Percentiles rank a stretch among this genome's conserved stretches.
Conservation (phyloP, 1,140 invertebrate species). For the Artemia franciscana region DNA sequence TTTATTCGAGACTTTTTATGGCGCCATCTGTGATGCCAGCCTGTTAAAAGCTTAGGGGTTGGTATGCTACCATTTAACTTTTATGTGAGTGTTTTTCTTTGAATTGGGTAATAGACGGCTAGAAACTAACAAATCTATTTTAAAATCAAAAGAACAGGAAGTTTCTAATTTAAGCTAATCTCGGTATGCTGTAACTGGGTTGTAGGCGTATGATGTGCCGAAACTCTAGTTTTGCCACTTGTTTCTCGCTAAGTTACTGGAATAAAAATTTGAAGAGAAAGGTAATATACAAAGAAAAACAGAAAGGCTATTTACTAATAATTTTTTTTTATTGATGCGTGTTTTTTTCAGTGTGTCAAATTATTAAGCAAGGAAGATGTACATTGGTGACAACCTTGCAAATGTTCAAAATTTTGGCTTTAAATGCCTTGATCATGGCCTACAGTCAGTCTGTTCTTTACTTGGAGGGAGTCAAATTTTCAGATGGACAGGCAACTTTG, state of each 20-base stretch:
- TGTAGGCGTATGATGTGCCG: background rate
- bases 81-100: too few species aligned
- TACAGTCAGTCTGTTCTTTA: constrained; percentile 98
- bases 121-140: too few species aligned
- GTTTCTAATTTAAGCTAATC: too few species aligned
- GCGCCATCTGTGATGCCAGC: too few species aligned
- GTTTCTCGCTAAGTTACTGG: background rate
- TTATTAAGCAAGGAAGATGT: constrained; percentile 96
- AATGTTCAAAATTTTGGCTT: constrained; percentile 98
- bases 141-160: too few species aligned
- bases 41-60: too few species aligned
- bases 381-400: constrained; percentile 95
- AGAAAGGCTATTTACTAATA: constrained; percentile 1
- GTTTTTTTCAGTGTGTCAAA: constrained; percentile 64
- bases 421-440: constrained; percentile 93
- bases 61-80: too few species aligned
- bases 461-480: constrained; percentile 92
- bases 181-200: background rate
- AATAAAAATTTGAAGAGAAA: constrained; percentile 2
- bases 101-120: too few species aligned
- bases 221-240: background rate
- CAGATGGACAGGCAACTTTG: constrained; percentile 86
- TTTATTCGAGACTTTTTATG: too few species aligned
- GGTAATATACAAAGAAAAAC: too few species aligned
- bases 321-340: constrained; percentile 7